Conservation (phyloP, 2,113 vertebrate species). For the Crotophaga sulcirostris region DNA sequence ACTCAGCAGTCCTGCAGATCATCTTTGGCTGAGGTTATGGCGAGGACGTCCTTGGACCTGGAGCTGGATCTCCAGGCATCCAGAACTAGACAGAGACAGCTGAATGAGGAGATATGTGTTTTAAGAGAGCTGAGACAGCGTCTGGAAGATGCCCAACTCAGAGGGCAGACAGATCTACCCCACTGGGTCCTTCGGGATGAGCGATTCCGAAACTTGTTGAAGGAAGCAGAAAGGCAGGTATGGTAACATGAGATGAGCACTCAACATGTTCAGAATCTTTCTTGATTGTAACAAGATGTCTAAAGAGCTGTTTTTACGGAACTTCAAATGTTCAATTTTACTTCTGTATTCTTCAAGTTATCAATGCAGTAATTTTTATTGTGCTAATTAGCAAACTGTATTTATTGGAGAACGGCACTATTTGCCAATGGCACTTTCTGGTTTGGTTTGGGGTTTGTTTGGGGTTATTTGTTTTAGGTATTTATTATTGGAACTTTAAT, state of each 20-base stretch:
- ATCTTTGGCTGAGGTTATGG: constrained; percentile 91
- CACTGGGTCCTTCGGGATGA: constrained; percentile 93
- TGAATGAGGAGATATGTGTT: constrained; percentile 90
- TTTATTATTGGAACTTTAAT: background rate
- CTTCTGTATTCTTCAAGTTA: background rate
- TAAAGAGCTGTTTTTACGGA: background rate
- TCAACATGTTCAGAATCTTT: background rate
- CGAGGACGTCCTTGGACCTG: constrained; percentile 96
- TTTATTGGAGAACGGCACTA: background rate
- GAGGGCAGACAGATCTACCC: constrained; percentile 84
- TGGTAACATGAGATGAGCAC: background rate
- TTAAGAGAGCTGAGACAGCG: constrained; percentile 91
- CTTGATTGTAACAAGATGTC: background rate
- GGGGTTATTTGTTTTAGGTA: background rate
- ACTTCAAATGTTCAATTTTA: background rate
- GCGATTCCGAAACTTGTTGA: constrained; percentile 86
- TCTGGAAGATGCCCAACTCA: constrained; percentile 87
- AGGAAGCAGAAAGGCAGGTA: constrained; percentile 97
- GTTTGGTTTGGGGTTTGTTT: background rate
- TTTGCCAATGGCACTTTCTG: background rate
- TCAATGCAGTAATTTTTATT: too few relatives aligned
- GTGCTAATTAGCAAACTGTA: background rate
- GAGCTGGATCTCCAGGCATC: constrained; percentile 99
- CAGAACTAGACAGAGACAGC: constrained; percentile 91
- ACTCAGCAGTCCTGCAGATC: constrained; percentile 88